Evolutionary conservation across 1,140 invertebrate species (phyloP), one percentile per base, ranked within the genome.

Genomic region (Lepidurus arcticus): DNA sequence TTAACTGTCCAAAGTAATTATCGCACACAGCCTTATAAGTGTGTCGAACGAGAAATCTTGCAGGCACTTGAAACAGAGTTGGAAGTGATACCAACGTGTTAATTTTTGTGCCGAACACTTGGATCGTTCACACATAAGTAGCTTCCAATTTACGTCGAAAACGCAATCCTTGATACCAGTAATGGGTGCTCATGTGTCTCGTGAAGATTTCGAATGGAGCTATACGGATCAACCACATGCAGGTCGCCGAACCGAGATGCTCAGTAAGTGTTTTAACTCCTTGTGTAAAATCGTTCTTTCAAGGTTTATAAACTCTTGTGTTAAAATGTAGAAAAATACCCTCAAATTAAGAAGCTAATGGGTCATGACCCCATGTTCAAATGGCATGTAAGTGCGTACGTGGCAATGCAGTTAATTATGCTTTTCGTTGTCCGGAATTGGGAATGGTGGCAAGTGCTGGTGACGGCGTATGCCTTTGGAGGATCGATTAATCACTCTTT

Each of bases 401-500:
- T 98, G 73, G 78, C 94, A 3, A 85, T 90, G 0, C 96, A 99
- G 86, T 87, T 97, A 10, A 81, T 90, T n/a, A 90, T 92, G 75
- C 86, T 91, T 9, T 73, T 44, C 82, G 82, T 97, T 7, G 88
- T 98, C 5, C 91, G 90, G 84, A 90, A 94, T 83, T 87, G 91
- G 82, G 91, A 89, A 78, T 97, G 94, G 92, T 88, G 90, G 0
- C 85, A 89, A 80, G 84, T 94, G 9, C 81, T 96, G 7, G 44
- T 97, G 3, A 82, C 93, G 11, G 93, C 94, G 1, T 99, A 98
- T 84, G 94, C 91, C 83, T 94, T 98, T 85, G 96, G 96, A 16
- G 97, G 97, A 73, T 93, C 97, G 21, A 93, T 99, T 74, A 99
- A 99, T 87, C 98, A 99, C 87, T 95, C 96, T 0, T 88, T 99